These are phyloP conservation scores for Mycteria americana DNA, from an alignment of 2,797 vertebrate species.

Conservation along the genomic window DNA sequence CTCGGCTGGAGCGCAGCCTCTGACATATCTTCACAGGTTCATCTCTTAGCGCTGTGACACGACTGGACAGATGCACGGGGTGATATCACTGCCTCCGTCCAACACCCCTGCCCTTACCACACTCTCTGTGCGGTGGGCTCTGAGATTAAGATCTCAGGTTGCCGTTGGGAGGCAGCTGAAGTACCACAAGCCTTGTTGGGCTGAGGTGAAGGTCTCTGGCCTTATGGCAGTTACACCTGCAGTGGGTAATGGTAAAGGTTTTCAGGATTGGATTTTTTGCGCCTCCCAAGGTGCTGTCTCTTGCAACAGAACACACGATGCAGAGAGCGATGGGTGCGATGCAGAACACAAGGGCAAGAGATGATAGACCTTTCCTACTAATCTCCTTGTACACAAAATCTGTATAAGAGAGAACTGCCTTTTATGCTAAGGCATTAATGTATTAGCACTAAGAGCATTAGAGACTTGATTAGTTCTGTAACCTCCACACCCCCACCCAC, in stretches of 20 bases:
- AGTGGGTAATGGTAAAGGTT: neutral
- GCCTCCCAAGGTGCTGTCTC: neutral
- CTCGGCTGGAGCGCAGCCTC: neutral
- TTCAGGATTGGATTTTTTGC: neutral
- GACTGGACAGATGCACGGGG: neutral
- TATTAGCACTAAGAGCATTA: slow-evolving; percentile 41
- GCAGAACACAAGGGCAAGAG: neutral
- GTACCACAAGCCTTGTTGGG: neutral
- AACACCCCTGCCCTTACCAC: neutral
- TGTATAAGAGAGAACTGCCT: neutral
- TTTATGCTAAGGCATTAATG: neutral
- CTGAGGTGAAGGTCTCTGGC: neutral
- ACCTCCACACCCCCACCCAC: neutral
- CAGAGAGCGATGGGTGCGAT: rapidly evolving
- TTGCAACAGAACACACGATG: rapidly evolving
- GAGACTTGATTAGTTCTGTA: neutral
- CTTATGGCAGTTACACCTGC: neutral
- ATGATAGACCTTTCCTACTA: neutral
- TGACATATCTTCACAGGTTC: neutral
- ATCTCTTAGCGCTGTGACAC: neutral
- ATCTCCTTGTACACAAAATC: neutral
- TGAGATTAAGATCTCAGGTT: neutral
- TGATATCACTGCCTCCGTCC: neutral
- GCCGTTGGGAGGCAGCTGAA: neutral
- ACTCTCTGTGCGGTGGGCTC: rapidly evolving